These are phyloP conservation scores for Anisognathus igniventris DNA, from an alignment of 2,797 vertebrate species.

Conservation along the genomic window DNA sequence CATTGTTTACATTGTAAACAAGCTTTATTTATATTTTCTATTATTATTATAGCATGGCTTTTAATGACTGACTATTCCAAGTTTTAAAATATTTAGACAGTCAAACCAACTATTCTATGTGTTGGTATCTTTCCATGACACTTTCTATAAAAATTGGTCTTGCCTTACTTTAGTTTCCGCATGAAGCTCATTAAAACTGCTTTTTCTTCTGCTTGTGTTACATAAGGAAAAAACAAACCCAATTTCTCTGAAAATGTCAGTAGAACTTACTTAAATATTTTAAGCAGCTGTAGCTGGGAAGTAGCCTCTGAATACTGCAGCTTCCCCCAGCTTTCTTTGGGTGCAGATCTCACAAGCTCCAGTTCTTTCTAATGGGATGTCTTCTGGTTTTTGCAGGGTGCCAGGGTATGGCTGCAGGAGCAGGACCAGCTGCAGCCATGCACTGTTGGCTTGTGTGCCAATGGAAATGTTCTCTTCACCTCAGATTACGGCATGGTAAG, in stretches of 20 bases:
- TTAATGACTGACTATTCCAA: background rate
- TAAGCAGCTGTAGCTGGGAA: background rate
- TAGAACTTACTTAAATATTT: background rate
- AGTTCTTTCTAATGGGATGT: constrained; percentile 46
- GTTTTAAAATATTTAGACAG: constrained; percentile 17
- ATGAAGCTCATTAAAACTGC: background rate
- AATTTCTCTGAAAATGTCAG: background rate
- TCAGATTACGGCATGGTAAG: constrained; percentile 86
- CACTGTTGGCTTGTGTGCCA: constrained; percentile 75
- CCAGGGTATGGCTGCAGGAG: constrained; percentile 83
- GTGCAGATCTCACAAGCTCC: background rate
- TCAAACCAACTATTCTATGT: background rate
- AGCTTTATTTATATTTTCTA: constrained; percentile 21
- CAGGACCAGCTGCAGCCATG: constrained; percentile 85
- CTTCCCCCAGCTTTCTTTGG: background rate
- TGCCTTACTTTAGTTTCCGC: background rate
- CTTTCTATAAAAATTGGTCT: background rate
- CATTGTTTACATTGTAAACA: background rate
- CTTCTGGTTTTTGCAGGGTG: constrained; percentile 74
- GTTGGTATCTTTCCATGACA: background rate
- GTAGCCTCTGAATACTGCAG: background rate
- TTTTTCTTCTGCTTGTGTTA: background rate
- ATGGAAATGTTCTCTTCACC: constrained; percentile 76
- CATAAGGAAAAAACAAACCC: background rate
- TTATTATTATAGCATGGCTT: constrained; percentile 23